Evolutionary conservation across 2,888 invertebrate genomes (phyloP), one percentile per base, ranked within the genome.

Genomic region (Acrocera orbiculus): DNA sequence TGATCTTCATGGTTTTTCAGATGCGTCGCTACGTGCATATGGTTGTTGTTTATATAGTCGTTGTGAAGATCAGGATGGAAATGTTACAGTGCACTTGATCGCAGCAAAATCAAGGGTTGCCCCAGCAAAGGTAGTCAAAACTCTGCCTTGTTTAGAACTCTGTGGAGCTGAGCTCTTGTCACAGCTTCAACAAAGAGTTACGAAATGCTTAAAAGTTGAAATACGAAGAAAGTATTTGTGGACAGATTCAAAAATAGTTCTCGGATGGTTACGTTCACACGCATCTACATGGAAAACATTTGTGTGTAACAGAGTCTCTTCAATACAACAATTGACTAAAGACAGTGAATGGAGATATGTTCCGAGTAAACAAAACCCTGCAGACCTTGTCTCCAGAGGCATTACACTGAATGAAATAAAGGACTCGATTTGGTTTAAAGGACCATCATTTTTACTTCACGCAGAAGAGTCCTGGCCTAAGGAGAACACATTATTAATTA

Each of bases 371-470:
- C 14, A 11, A 13, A 16, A 27, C 15, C 27, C 27, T 3, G 27
- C 27, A 4, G 16, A 27, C 27, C 8, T 27, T 7, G 16, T 27
- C 3, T 43, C 44, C 4, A 32, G 43, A 10, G 43, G 45, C 6
- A 27, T 30, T 4, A 9, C 20, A 20, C n/a, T n/a, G n/a, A n/a
- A n/a, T n/a, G n/a, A n/a, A n/a, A n/a, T n/a, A n/a, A n/a, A n/a
- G n/a, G n/a, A n/a, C n/a, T n/a, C n/a, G n/a, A n/a, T n/a, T n/a
- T n/a, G n/a, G n/a, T n/a, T n/a, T n/a, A n/a, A n/a, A n/a, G n/a
- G n/a, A n/a, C n/a, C n/a, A n/a, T n/a, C n/a, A n/a, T n/a, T n/a
- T n/a, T n/a, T n/a, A n/a, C n/a, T 2, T 7, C 6, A 9, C 1
- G 7, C 19, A 2, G 4, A 11, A 11, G 27, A 28, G 6, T 20